These are phyloP conservation scores for Tautogolabrus adspersus DNA, from an alignment of 2,113 vertebrate species.

Conservation along the genomic window DNA sequence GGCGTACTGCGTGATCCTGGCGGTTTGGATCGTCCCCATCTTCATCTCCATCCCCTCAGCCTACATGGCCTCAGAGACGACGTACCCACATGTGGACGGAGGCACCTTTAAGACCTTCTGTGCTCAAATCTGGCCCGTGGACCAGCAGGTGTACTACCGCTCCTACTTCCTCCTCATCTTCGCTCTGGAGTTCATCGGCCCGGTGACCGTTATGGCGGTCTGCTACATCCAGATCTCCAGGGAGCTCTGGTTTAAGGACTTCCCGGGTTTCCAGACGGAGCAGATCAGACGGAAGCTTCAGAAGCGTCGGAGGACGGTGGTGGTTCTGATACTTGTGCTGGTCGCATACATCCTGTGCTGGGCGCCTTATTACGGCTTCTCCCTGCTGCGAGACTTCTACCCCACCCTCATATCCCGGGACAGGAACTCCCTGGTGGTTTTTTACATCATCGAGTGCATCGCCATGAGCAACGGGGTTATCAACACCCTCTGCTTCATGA, in stretches of 20 bases:
- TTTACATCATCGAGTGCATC: constrained; percentile 93
- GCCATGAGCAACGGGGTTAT: constrained; percentile 97
- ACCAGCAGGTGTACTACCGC: constrained; percentile 91
- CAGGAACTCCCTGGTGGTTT: constrained; percentile 92
- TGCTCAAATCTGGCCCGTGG: constrained; percentile 94
- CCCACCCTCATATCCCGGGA: constrained; percentile 89
- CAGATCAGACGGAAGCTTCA: constrained; percentile 90
- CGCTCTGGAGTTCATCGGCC: constrained; percentile 87
- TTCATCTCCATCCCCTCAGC: constrained; percentile 93
- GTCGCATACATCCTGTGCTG: constrained; percentile 93
- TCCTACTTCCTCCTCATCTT: constrained; percentile 95
- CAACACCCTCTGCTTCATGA: constrained; percentile 93
- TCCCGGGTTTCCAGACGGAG: constrained; percentile 92
- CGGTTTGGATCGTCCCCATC: constrained; percentile 89
- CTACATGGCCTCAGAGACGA: constrained; percentile 90
- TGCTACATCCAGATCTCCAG: constrained; percentile 91
- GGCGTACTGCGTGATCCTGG: constrained; percentile 78
- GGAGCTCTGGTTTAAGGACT: constrained; percentile 93
- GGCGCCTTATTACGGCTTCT: constrained; percentile 92
- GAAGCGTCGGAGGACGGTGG: constrained; percentile 88
- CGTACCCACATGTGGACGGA: constrained; percentile 76
- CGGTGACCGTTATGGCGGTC: constrained; percentile 89
- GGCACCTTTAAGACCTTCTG: constrained; percentile 91
- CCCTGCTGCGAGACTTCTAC: constrained; percentile 93
- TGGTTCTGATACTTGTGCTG: constrained; percentile 90